These are phyloP conservation scores for Galemys pyrenaicus DNA, from an alignment of 2,113 vertebrate species.

Conservation along the genomic window DNA sequence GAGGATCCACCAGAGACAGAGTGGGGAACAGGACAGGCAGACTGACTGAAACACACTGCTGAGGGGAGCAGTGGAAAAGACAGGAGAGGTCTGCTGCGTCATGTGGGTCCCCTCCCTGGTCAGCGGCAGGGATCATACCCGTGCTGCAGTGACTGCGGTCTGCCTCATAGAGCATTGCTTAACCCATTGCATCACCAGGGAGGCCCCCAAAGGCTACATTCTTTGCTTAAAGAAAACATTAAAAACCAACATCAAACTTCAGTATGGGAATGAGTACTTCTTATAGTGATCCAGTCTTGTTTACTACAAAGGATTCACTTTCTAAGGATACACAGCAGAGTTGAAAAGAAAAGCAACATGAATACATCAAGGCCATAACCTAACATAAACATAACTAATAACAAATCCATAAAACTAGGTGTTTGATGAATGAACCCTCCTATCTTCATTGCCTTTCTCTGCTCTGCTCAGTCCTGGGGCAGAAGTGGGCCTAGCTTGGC, in stretches of 20 bases:
- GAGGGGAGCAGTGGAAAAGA: too few species aligned
- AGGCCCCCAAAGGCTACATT: neutral
- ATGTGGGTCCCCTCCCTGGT: too few species aligned
- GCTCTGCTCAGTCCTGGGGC: neutral
- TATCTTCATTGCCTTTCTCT: neutral
- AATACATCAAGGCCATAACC: neutral
- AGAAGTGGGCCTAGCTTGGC: conserved; percentile 35
- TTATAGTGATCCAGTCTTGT: neutral
- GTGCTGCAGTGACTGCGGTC: too few species aligned
- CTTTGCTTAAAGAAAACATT: neutral
- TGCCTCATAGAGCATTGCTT: too few species aligned
- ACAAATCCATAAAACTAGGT: neutral
- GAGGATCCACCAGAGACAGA: too few species aligned
- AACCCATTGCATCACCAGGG: too few species aligned
- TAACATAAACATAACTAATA: neutral
- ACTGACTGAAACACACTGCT: too few species aligned
- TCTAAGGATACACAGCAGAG: neutral
- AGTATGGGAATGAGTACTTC: neutral
- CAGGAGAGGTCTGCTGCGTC: too few species aligned
- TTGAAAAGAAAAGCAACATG: neutral
- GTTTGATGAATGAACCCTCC: neutral
- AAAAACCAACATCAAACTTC: conserved; percentile 33
- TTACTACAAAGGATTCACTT: neutral
- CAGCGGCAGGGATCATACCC: too few species aligned
- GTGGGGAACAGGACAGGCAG: too few species aligned